phyloP scores from a whole-genome alignment of 2,797 vertebrate species.

The Rhynchonycteris naso region DNA sequence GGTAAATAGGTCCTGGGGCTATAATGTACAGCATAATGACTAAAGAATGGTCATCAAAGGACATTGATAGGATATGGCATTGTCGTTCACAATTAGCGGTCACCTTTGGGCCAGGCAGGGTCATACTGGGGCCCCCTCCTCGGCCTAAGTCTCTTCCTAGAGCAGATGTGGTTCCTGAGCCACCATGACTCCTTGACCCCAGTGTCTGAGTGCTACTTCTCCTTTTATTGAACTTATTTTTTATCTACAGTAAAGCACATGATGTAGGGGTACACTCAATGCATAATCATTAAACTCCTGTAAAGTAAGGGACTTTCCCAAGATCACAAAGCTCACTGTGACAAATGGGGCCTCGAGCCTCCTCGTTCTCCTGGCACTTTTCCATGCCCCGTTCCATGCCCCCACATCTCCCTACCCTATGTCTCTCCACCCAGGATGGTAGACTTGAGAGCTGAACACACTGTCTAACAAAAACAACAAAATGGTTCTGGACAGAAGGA shows the following conservation, averaged over 20 bases:
- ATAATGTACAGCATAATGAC: background rate
- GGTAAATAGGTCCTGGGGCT: background rate
- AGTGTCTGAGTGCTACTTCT: background rate
- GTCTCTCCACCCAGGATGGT: background rate
- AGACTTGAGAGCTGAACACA: background rate
- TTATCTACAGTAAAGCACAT: background rate
- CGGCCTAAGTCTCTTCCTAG: background rate
- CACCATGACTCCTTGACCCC: background rate
- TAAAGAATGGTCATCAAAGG: background rate
- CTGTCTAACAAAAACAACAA: background rate
- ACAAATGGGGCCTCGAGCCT: background rate
- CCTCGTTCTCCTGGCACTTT: background rate
- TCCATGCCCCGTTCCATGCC: fast-evolving
- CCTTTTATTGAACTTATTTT: background rate
- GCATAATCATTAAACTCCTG: background rate
- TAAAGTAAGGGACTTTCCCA: background rate
- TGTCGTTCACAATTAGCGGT: background rate
- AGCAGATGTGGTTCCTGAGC: background rate
- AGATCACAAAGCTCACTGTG: background rate
- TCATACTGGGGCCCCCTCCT: background rate
- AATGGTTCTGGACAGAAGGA: background rate
- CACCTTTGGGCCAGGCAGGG: background rate
- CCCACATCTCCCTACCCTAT: background rate
- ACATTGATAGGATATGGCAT: background rate
- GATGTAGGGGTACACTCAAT: background rate